phyloP scores from a whole-genome alignment of 2,113 vertebrate species.

The Rallus limicola region DNA sequence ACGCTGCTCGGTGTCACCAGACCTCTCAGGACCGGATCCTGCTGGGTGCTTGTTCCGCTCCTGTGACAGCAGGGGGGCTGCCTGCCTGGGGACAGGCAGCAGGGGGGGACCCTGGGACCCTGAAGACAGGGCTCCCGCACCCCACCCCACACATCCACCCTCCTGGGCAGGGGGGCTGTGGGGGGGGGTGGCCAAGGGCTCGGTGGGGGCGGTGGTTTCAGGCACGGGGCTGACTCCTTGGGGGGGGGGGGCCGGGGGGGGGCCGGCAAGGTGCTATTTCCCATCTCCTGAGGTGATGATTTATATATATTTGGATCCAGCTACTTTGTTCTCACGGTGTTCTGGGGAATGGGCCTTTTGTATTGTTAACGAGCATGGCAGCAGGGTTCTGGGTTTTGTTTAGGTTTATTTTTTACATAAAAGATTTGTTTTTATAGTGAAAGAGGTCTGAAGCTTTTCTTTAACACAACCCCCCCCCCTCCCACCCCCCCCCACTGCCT shows the following conservation, averaged over 20 bases:
- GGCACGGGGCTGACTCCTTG: neutral
- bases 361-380: conserved; percentile 50
- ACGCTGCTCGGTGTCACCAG: neutral
- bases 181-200: neutral
- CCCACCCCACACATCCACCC: accelerated
- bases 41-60: neutral
- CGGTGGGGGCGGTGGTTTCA: neutral
- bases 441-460: neutral
- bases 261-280: conserved; percentile 62
- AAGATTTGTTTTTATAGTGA: conserved; percentile 68
- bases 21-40: neutral
- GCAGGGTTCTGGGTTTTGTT: conserved; percentile 55
- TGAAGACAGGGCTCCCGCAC: neutral
- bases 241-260: neutral
- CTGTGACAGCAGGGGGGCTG: neutral
- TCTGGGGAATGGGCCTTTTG: conserved; percentile 47
- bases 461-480: neutral
- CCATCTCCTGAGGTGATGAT: neutral
- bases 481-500: no score
- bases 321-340: conserved; percentile 36
- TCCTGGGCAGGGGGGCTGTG: neutral
- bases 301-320: conserved; percentile 67
- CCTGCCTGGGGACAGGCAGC: neutral
- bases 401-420: conserved; percentile 74
- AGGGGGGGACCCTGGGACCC: neutral